Conservation (phyloP, 1,140 invertebrate genomes). For the Ridgeia piscesae region DNA sequence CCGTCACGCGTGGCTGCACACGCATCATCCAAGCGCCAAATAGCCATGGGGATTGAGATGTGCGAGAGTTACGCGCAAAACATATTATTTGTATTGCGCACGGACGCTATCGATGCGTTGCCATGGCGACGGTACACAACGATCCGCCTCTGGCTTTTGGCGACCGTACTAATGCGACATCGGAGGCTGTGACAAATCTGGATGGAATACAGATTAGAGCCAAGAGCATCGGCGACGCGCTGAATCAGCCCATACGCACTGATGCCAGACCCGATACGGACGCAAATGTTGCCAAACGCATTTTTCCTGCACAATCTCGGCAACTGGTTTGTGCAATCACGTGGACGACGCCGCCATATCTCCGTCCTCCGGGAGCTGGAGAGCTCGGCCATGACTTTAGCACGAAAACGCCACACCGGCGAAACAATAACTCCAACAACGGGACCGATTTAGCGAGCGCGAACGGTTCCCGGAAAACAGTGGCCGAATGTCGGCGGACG, state of each 20-base stretch:
- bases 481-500: not conserved
- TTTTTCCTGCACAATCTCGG: conserved; percentile 4
- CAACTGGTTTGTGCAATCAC: not conserved
- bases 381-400: not conserved
- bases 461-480: not conserved
- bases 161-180: conserved; percentile 3
- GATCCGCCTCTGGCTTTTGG: not conserved
- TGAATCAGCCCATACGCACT: not conserved
- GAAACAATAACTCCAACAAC: not conserved
- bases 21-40: not conserved
- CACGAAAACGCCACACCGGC: not conserved
- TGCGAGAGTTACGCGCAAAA: not conserved
- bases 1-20: not conserved
- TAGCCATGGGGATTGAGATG: conserved; percentile 3
- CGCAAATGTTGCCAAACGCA: conserved; percentile 3
- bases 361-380: not conserved
- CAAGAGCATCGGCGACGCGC: not conserved
- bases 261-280: not conserved
- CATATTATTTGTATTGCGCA: conserved; percentile 6
- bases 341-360: not conserved
- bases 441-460: not conserved
- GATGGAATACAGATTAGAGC: conserved; percentile 5
- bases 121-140: not conserved
- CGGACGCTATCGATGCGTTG: not conserved
- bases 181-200: not conserved